Evolutionary conservation across 2,113 vertebrate species (phyloP).

Genomic region (Pteropus alecto): DNA sequence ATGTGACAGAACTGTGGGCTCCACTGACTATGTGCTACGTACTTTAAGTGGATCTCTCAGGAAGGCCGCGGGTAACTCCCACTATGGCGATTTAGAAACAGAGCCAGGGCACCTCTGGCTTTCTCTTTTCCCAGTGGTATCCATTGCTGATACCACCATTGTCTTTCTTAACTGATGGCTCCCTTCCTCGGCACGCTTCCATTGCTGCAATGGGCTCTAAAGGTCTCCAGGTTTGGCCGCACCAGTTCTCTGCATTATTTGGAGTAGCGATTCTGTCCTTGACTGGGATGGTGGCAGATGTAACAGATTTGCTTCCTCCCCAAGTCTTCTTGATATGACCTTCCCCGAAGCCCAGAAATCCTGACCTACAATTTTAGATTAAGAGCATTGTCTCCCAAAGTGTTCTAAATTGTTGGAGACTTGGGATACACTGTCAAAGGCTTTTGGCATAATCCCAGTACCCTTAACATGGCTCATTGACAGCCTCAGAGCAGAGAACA

Average conservation of each 20-base stretch:
- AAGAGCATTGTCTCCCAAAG: not conserved
- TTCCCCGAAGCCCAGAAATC: not conserved
- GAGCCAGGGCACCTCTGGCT: not conserved
- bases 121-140: not conserved
- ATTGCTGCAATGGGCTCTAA: not conserved
- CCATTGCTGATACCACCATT: not conserved
- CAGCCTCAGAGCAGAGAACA: not conserved
- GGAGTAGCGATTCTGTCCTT: not conserved
- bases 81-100: not conserved
- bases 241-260: not conserved
- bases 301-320: not conserved
- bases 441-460: accelerated
- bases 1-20: not conserved
- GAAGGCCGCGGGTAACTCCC: not conserved
- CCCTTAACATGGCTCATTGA: not conserved
- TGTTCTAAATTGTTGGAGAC: not conserved
- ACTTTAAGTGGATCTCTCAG: not conserved
- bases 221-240: accelerated
- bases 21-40: accelerated
- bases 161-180: not conserved
- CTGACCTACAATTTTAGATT: not conserved
- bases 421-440: accelerated
- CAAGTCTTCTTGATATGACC: not conserved
- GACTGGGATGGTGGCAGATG: not conserved
- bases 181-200: not conserved